Percentiles rank a stretch among this genome's conserved stretches.
Conservation (phyloP, 2,113 vertebrate species). For the Alligator sinensis region DNA sequence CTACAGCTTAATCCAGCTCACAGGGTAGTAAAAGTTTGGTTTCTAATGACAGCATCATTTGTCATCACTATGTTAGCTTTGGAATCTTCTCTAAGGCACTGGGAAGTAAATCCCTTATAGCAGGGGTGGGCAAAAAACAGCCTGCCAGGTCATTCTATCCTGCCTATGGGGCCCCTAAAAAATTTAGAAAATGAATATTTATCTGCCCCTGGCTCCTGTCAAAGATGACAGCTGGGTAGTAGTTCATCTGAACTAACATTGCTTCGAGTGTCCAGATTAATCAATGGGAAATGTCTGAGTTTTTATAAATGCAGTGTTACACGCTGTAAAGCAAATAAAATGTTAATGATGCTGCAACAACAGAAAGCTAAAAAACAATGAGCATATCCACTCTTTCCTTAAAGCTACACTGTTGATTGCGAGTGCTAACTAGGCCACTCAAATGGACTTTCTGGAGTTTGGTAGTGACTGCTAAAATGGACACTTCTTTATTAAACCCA, state of each 20-base stretch:
- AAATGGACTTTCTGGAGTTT: background rate
- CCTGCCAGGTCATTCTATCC: too few relatives aligned
- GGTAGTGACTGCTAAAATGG: background rate
- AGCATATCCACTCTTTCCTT: background rate
- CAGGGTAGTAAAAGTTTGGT: background rate
- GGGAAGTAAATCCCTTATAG: background rate
- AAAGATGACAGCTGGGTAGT: background rate
- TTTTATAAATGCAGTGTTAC: background rate
- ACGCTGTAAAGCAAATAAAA: background rate
- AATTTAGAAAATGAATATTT: too few relatives aligned
- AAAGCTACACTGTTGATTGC: background rate
- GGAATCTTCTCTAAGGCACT: background rate
- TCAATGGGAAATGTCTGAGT: background rate
- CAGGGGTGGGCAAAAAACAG: too few relatives aligned
- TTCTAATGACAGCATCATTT: background rate
- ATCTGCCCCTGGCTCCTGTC: too few relatives aligned
- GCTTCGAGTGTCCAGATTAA: background rate
- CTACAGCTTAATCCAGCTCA: background rate
- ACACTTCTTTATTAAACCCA: background rate
- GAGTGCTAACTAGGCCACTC: background rate
- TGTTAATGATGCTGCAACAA: background rate
- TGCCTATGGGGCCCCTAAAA: too few relatives aligned
- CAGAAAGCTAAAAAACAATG: background rate
- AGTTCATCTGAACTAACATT: fast-evolving
- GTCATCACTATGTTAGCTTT: background rate